These are phyloP conservation scores for Sitta europaea DNA, from an alignment of 2,113 vertebrate species.

Conservation along the genomic window DNA sequence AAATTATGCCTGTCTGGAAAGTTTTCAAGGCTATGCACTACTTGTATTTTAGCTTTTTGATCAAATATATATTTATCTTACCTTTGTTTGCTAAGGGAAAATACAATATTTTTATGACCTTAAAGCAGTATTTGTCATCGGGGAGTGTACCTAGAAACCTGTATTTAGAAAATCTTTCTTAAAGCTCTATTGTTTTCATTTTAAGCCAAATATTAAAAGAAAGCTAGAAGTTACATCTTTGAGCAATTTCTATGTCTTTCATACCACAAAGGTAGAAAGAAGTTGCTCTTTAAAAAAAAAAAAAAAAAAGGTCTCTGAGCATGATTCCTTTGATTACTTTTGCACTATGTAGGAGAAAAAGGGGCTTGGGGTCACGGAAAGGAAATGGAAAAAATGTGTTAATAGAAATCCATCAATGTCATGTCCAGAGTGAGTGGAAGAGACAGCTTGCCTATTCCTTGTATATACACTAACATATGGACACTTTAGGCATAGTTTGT, in stretches of 20 bases:
- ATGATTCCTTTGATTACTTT: background rate
- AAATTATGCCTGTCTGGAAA: background rate
- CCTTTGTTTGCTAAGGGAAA: background rate
- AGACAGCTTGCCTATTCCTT: background rate
- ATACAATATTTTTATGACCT: background rate
- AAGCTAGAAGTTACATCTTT: background rate
- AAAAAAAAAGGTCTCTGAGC: background rate
- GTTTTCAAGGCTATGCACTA: background rate
- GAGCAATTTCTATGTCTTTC: background rate
- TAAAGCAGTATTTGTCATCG: background rate
- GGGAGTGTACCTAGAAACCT: background rate
- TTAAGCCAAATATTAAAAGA: background rate
- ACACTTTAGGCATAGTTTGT: background rate
- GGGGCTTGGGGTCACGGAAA: background rate
- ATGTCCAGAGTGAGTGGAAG: background rate
- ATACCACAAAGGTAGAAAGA: background rate
- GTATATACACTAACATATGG: background rate
- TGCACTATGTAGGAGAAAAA: background rate
- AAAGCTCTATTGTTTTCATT: background rate
- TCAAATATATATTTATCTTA: background rate
- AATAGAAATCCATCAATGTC: background rate
- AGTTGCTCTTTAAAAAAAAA: background rate
- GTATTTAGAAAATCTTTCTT: background rate
- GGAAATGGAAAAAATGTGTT: background rate
- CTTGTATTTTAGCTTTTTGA: background rate